Conservation (phyloP, 30 jellyfish, hydroid and myxozoan species). For the Pelagia noctiluca region DNA sequence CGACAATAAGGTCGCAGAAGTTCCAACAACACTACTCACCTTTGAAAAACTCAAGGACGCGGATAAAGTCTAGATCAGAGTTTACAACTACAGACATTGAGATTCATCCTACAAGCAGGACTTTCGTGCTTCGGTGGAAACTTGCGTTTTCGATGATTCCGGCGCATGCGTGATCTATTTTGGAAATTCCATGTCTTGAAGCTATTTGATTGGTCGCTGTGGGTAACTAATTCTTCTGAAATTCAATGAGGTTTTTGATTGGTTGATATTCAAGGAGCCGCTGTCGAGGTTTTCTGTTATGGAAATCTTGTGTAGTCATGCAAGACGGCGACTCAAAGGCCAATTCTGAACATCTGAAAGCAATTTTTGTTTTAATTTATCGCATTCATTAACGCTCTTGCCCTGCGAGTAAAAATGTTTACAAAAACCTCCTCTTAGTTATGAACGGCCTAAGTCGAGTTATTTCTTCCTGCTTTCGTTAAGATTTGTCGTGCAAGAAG, state of each 20-base stretch:
- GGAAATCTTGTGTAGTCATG: constrained; percentile 49
- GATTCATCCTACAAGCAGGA: background rate
- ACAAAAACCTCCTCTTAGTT: no score
- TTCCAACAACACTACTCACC: constrained; percentile 13
- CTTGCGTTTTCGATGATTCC: constrained; percentile 22
- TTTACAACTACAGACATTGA: background rate
- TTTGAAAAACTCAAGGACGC: background rate
- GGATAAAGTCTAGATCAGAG: background rate
- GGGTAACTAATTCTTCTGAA: constrained; percentile 59
- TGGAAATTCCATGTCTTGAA: constrained; percentile 50
- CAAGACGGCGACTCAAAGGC: no score
- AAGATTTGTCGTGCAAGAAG: no score
- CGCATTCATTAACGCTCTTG: no score
- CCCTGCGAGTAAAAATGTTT: no score
- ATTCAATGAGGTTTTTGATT: constrained; percentile 25
- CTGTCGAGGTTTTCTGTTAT: constrained; percentile 50
- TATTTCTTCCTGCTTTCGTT: no score
- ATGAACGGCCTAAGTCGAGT: no score
- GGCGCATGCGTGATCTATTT: constrained; percentile 82
- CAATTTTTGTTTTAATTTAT: no score
- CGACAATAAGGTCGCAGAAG: background rate
- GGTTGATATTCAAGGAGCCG: constrained; percentile 48
- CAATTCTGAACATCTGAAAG: no score
- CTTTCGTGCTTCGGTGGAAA: background rate
- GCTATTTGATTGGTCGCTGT: constrained; percentile 73